Evolutionary conservation across 1,140 invertebrate genomes (phyloP), one percentile per base, ranked within the genome.

Genomic region (Dendrolimus kikuchii): DNA sequence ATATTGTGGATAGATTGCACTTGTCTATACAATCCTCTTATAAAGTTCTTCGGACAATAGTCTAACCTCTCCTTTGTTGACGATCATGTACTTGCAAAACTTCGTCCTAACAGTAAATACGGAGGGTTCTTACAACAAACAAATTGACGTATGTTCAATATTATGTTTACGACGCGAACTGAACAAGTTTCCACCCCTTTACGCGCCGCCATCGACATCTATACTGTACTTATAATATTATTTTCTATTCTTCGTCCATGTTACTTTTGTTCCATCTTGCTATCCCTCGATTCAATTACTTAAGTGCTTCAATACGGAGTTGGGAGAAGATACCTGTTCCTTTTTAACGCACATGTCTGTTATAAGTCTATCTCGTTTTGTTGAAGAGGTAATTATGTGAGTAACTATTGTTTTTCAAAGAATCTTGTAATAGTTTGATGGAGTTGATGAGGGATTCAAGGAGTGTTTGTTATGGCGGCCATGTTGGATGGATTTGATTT

Each of bases 211-310:
- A 23, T 23, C 23, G 23, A 23, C 23, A 23, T 50, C 58, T 66
- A 71, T 74, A 71, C 74, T 77, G 23, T 70, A 75, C 65, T 74
- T 72, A 72, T 81, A 79, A 77, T 79, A 76, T 76, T 77, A 77
- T 77, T 71, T 78, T 74, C 68, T 57, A 75, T 66, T 74, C 70
- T 75, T 72, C 72, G 69, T 71, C 73, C 70, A 75, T 70, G 23
- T 23, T 23, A 59, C 62, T 53, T 53, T 53, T 53, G 47, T 53
- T 23, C 23, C 23, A 3, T 23, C 71, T 77, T 75, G 74, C 73
- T 68, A 71, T 51, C 64, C 74, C 74, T 74, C 64, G 66, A 74
- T 85, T 80, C 81, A 85, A 85, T 85, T 83, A 85, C 81, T 80
- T 83, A 85, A 85, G 81, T 85, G 81, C 71, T 74, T 63, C 61